Percentiles rank a stretch among this genome's conserved stretches.
Evolutionary conservation across 2,113 vertebrate genomes (phyloP).

Genomic region (Aegotheles bennettii): DNA sequence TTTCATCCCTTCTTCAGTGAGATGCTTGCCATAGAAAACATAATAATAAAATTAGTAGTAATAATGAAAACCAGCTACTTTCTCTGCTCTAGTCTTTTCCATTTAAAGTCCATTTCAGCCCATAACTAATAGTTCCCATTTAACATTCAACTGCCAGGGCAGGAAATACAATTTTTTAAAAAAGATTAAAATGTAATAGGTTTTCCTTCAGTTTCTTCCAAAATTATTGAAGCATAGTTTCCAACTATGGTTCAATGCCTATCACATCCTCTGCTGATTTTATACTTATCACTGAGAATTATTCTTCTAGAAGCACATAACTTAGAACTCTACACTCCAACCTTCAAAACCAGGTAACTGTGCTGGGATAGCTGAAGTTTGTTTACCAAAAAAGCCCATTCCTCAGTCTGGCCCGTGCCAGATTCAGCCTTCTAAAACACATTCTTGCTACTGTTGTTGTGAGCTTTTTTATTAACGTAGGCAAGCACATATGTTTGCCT

Average conservation of each 20-base stretch:
- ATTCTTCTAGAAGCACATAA: neutral
- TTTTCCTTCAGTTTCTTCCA: constrained; percentile 2
- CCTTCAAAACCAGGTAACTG: neutral
- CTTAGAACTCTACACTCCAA: neutral
- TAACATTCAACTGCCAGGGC: neutral
- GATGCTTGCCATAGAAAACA: neutral
- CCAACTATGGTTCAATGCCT: neutral
- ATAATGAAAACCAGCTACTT: neutral
- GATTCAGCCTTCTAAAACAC: neutral
- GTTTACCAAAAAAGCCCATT: neutral
- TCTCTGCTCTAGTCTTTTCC: neutral
- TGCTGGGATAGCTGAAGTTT: neutral
- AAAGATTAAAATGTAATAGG: neutral
- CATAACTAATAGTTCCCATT: constrained; percentile 1
- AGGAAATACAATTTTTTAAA: neutral
- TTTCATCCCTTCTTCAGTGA: neutral
- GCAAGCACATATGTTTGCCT: neutral
- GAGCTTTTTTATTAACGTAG: neutral
- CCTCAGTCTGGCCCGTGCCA: neutral
- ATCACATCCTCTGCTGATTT: neutral
- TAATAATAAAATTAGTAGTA: neutral
- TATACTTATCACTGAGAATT: neutral
- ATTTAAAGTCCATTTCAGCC: neutral
- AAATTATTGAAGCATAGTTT: neutral
- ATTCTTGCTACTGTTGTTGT: neutral